Percentiles rank a stretch among this genome's conserved stretches.
phyloP scores from a whole-genome alignment of 2,888 invertebrate genomes.

The Drosophila percnosoma region DNA sequence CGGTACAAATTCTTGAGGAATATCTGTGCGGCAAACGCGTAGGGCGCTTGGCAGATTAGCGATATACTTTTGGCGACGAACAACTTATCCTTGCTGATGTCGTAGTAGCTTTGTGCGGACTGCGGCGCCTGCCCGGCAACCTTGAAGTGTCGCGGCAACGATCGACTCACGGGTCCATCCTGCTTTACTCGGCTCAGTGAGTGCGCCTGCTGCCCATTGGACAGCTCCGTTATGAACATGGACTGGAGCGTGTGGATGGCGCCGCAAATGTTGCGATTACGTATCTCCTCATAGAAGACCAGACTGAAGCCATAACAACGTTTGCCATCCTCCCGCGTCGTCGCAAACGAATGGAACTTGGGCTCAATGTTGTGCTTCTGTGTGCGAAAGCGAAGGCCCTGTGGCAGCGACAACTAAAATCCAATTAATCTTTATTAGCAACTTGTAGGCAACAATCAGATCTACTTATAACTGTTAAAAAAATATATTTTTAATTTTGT shows the following conservation, averaged over 20 bases:
- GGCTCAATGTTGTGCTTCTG: constrained; percentile 95
- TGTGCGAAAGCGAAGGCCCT: constrained; percentile 96
- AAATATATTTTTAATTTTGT: not conserved
- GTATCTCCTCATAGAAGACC: constrained; percentile 98
- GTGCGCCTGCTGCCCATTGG: constrained; percentile 90
- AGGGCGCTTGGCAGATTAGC: constrained; percentile 95
- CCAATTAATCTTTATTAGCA: constrained; percentile 6
- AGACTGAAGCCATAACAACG: constrained; percentile 97
- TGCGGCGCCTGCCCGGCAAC: constrained; percentile 91
- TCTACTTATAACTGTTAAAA: constrained; percentile 14
- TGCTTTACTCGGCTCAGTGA: constrained; percentile 88
- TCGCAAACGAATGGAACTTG: constrained; percentile 97
- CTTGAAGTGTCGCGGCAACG: constrained; percentile 95
- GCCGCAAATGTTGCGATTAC: constrained; percentile 95
- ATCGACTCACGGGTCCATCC: constrained; percentile 90
- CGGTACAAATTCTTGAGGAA: constrained; percentile 95
- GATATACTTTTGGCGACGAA: constrained; percentile 98
- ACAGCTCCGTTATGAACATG: constrained; percentile 95
- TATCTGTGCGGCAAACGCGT: constrained; percentile 93
- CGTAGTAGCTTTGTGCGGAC: constrained; percentile 94
- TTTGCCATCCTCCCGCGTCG: constrained; percentile 98
- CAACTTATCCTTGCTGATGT: constrained; percentile 96
- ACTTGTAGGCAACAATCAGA: constrained; percentile 21
- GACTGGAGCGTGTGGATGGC: constrained; percentile 96
- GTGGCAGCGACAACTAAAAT: constrained; percentile 95